These are phyloP conservation scores for Lissonota sp. DNA, from an alignment of 2,888 invertebrate genomes.

Conservation along the genomic window DNA sequence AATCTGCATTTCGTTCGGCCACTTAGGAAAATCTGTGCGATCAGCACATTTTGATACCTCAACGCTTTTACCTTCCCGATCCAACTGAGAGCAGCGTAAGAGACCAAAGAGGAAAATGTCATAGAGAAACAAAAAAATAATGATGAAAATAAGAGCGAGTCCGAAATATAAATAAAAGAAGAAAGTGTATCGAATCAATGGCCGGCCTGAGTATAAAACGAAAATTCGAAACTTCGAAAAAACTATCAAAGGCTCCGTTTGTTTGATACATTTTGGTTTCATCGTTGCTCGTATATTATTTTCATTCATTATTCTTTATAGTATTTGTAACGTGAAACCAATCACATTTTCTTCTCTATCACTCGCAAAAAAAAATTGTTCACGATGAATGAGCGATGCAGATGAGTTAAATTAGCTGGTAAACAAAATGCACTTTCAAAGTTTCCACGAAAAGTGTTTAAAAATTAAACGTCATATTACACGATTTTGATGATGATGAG, in stretches of 20 bases:
- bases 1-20: slow-evolving; percentile 71
- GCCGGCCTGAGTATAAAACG: not conserved
- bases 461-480: too few relatives aligned
- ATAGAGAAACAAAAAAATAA: slow-evolving; percentile 45
- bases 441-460: too few relatives aligned
- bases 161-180: not conserved
- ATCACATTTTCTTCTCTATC: slow-evolving; percentile 39
- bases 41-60: slow-evolving; percentile 80
- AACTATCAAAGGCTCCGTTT: not conserved
- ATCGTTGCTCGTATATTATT: not conserved
- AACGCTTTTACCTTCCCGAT: slow-evolving; percentile 82
- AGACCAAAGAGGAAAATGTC: slow-evolving; percentile 51
- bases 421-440: too few relatives aligned
- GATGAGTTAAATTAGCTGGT: not conserved
- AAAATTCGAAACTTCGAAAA: not conserved
- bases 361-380: slow-evolving; percentile 28
- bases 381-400: slow-evolving; percentile 1
- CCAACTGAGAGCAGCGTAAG: slow-evolving; percentile 78
- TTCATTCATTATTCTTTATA: slow-evolving; percentile 32
- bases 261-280: not conserved
- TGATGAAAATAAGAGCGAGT: slow-evolving; percentile 31
- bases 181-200: not conserved
- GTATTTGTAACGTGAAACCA: slow-evolving; percentile 35
- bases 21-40: slow-evolving; percentile 80
- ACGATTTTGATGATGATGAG: too few relatives aligned